Evolutionary conservation across 2,113 vertebrate genomes (phyloP).

Genomic region (Pluvianellus socialis): DNA sequence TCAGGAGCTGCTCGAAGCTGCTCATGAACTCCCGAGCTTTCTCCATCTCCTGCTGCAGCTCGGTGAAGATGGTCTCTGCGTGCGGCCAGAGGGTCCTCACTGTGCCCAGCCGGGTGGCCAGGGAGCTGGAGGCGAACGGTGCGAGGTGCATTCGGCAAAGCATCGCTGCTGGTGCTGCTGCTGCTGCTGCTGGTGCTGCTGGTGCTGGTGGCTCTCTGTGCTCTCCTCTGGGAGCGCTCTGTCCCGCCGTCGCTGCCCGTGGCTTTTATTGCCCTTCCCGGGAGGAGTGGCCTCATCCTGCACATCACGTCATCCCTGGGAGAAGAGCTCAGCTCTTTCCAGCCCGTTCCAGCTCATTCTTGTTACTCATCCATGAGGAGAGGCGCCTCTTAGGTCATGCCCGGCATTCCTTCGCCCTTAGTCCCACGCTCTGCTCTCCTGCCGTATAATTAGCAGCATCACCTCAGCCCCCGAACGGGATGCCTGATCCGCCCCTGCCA

Average conservation of each 20-base stretch:
- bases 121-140: slow-evolving; percentile 31
- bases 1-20: slow-evolving; percentile 49
- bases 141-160: slow-evolving; percentile 57
- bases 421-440: slow-evolving; percentile 11
- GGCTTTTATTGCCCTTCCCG: slow-evolving; percentile 1
- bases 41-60: slow-evolving; percentile 48
- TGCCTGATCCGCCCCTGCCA: slow-evolving; percentile 12
- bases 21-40: slow-evolving; percentile 50
- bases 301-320: background rate
- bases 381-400: background rate
- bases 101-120: slow-evolving; percentile 36
- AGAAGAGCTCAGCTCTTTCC: slow-evolving; percentile 39
- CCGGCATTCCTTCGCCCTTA: slow-evolving; percentile 24
- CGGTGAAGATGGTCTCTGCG: slow-evolving; percentile 34
- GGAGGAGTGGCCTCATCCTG: background rate
- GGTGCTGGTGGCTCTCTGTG: background rate
- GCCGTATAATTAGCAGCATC: slow-evolving; percentile 65
- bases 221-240: background rate
- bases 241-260: background rate
- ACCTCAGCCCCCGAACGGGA: background rate
- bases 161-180: background rate
- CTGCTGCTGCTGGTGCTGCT: background rate
- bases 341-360: slow-evolving; percentile 59
- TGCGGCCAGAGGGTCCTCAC: slow-evolving; percentile 55
- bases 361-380: slow-evolving; percentile 38